Evolutionary conservation across 2,797 vertebrate species (phyloP), one percentile per base, ranked within the genome.

Genomic region (Peromyscus attwateri): DNA sequence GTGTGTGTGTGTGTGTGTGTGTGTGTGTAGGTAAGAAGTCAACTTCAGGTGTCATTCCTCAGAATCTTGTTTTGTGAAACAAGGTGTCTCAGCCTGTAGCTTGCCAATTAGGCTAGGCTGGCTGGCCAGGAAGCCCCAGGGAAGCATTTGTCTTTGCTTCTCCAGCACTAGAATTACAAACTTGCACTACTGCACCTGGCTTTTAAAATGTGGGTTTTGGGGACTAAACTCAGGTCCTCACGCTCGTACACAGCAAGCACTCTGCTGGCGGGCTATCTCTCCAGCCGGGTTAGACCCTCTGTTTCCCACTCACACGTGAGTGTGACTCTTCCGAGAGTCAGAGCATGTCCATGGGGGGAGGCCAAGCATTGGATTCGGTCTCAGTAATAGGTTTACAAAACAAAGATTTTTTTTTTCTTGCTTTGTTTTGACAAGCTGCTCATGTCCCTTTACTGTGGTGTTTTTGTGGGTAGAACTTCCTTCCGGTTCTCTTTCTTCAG

Each of bases 391-490:
- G 29, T 31, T 94, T 92, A 77, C 34, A 66, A 80, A n/a, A 94
- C 23, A 77, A 9, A 55, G 73, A 8, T 17, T 46, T 11, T 25
- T 11, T 25, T 11, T 25, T 49, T 60, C 16, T 75, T 89, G 46
- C 66, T 80, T 85, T 75, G 60, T 68, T 91, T 93, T 93, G 82
- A 52, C 55, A 91, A 95, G 71, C 46, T 89, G 40, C 55, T 60
- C 19, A 62, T 91, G 49, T 87, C 60, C 16, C 85, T 96, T 71
- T 81, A 23, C 79, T 89, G 16, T 57, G 40, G 60, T 68, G 25
- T 94, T 92, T 95, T 79, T 88, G 62, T 82, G 92, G 84, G 66
- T 16, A 92, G 88, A 87, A 46, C 55, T 70, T 85, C 68, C 66
- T 90, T 57, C 88, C 23, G 25, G 64, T 71, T 94, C 43, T 55